Base-by-base conservation (phyloP, 2,113 vertebrate genomes). In the Myiozetetes cayanensis region DNA sequence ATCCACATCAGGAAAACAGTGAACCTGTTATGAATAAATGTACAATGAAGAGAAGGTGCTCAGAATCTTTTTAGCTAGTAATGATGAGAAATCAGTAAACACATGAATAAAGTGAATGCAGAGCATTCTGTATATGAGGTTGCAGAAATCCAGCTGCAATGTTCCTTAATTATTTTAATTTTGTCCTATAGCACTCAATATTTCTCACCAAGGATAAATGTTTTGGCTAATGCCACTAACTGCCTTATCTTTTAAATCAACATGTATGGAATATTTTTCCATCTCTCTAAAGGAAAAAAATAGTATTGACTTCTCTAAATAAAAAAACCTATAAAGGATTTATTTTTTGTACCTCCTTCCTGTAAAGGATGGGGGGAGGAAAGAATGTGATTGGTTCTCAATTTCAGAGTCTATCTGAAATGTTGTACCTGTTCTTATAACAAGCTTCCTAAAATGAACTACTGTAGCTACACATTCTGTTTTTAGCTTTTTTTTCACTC, bases 31-130 rank as follows among this genome's bases (percentile, higher is more conserved):
- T 70, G 84, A 93, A 78, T 95, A 91, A 89, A 65, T 56, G 39
- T 47, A 76, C 82, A 71, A 46, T 2, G 70, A 94, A 87, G 87
- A 96, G 84, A 94, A 89, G 74, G 74, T 89, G n/a, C n/a, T 94
- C 46, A 65, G 66, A 17, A 50, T 39, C 49, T 82, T 85, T 80
- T 76, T 87, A 53, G 68, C 33, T 71, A 67, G 30, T 67, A 93
- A 80, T 71, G 63, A 63, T 50, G 63, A 93, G 67, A 79, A 90
- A 73, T 81, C 23, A 35, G 67, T 59, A 81, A 95, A 84, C 65
- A 67, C 27, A 56, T 67, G 37, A 82, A 75, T 82, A 85, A 87
- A 46, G 62, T 41, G 39, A 82, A 82, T 91, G 33, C 35, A 63
- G 78, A 85, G 8, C 11, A 44, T 75, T 41, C 58, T 73, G 53